Conservation (phyloP, 2,113 vertebrate species). For the Plectropomus leopardus region DNA sequence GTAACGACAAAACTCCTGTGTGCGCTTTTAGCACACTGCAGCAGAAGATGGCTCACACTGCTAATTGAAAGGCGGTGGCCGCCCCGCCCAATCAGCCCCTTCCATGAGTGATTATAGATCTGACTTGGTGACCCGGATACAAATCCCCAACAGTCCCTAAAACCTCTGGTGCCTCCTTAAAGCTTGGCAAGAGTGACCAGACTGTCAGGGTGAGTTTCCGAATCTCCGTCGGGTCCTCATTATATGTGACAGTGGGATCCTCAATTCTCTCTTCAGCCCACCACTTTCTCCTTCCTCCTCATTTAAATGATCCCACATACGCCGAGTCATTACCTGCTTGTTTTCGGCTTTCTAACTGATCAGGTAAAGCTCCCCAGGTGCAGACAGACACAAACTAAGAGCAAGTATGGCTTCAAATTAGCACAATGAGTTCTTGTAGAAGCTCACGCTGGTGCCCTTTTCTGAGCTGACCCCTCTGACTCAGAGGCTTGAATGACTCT, state of each 20-base stretch:
- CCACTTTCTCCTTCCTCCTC: conserved; percentile 33
- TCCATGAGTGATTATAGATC: conserved; percentile 56
- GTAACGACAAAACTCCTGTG: conserved; percentile 36
- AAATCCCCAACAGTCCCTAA: conserved; percentile 32
- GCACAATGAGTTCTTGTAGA: conserved; percentile 4
- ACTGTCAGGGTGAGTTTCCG: conserved; percentile 51
- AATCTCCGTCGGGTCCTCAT: conserved; percentile 66
- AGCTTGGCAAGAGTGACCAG: conserved; percentile 41
- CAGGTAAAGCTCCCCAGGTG: conserved; percentile 9
- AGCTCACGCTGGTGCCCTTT: conserved; percentile 48
- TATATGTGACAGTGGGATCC: conserved; percentile 60
- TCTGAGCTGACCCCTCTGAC: conserved; percentile 38
- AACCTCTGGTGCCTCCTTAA: conserved; percentile 54
- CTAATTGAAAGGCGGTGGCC: conserved; percentile 53
- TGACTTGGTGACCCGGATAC: conserved; percentile 57
- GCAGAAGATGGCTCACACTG: conserved; percentile 34
- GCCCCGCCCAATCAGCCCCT: conserved; percentile 40
- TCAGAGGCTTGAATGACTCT: conserved; percentile 26
- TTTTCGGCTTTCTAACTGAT: conserved; percentile 30
- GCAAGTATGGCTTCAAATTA: conserved; percentile 36
- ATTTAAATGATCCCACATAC: conserved; percentile 54
- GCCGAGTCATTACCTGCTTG: not conserved
- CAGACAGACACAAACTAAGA: conserved; percentile 21
- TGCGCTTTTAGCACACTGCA: conserved; percentile 38
- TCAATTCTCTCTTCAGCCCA: conserved; percentile 24